Conservation (phyloP, 2,113 vertebrate genomes). For the Galeopterus variegatus region DNA sequence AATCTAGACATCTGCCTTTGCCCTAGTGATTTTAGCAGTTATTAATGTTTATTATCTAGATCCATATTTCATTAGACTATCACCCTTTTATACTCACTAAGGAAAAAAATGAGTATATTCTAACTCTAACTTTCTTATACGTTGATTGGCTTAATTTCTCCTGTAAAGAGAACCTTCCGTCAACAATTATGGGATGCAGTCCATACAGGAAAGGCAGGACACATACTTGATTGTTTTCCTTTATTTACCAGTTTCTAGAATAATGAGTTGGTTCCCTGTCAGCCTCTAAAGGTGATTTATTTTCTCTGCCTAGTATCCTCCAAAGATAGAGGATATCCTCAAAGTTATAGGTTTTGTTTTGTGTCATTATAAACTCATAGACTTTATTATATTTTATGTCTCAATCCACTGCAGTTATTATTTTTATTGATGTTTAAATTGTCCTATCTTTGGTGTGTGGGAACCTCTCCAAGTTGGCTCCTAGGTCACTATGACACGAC, state of each 20-base stretch:
- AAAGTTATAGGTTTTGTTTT: neutral
- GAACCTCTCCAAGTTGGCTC: neutral
- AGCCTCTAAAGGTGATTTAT: too few species aligned
- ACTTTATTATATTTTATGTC: neutral
- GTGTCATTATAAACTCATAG: neutral
- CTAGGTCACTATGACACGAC: neutral
- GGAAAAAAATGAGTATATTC: neutral
- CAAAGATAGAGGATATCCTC: neutral
- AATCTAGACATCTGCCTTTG: neutral
- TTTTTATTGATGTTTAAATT: neutral
- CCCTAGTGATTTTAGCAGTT: neutral
- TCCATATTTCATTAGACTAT: neutral
- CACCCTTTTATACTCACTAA: neutral
- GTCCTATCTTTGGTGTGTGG: neutral
- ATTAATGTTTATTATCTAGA: neutral
- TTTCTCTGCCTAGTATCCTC: too few species aligned
- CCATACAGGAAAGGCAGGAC: neutral
- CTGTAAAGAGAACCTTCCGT: neutral
- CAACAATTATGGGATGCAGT: neutral
- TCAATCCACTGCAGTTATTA: neutral
- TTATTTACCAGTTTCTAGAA: conserved; percentile 20
- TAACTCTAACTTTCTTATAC: neutral
- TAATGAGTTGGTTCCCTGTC: neutral
- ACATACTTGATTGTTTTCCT: neutral
- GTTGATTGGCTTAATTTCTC: neutral